Base-by-base conservation (phyloP, 2,888 invertebrate genomes). In the Eupithecia insigniata region DNA sequence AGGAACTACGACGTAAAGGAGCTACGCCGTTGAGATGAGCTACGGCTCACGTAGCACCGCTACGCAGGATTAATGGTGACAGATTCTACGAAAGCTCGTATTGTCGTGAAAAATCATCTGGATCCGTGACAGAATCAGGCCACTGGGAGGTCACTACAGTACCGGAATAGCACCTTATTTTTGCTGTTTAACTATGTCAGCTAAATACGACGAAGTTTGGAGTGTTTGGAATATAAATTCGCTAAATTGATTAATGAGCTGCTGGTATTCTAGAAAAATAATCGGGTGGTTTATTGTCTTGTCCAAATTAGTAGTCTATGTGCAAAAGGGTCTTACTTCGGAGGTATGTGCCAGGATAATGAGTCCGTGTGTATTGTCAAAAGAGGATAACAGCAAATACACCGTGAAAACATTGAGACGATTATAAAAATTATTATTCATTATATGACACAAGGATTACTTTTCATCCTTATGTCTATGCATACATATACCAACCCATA, bases 21-120 rank as follows among this genome's bases (percentile, higher is more conserved):
- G 28, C 64, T 70, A 70, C 73, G 60, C 12, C 32, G 66, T 67
- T 39, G 64, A 34, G 22, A 64, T 64, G 36, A 36, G 55, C 67
- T 70, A 73, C 69, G 71, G 65, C 36, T 62, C 71, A 67, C 74
- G 74, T 74, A 74, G 71, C 62, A 39, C 43, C 36, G 64, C 72
- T 72, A 72, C 69, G 69, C 62, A 70, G 73, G 73, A 73, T 70
- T 70, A 67, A 69, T 70, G 73, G 51, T 71, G 72, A 72, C 72
- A 72, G 72, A 69, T 72, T 65, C 43, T 62, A 68, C 66, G n/a
- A 69, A 66, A 70, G 34, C 66, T 32, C 51, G 71, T 51, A 65
- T 62, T 73, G 65, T 67, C 46, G 65, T 58, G 65, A 64, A 71
- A 64, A 71, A 71, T 67, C 51, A 39, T 67, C 28, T 34, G n/a